These are phyloP conservation scores for Apomyelois bistriatella DNA, from an alignment of 2,888 invertebrate genomes.

Conservation along the genomic window DNA sequence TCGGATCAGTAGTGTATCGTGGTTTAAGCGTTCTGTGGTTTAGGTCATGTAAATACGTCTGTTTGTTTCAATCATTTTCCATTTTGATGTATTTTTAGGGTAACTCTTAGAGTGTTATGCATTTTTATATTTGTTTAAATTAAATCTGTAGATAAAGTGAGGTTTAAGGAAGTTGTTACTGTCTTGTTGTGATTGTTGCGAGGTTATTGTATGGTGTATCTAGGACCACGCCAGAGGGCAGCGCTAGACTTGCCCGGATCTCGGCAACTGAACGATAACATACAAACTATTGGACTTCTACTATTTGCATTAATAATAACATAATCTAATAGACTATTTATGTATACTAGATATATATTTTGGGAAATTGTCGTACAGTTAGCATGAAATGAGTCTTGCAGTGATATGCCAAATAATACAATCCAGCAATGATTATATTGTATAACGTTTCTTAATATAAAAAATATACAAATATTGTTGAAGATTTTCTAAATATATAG, in stretches of 20 bases:
- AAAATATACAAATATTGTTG: conserved; percentile 76
- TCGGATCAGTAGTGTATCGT: conserved; percentile 47
- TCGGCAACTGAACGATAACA: conserved; percentile 7
- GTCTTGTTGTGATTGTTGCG: conserved; percentile 60
- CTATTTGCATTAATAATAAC: conserved; percentile 13
- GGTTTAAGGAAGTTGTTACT: conserved; percentile 60
- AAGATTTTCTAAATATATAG: conserved; percentile 78
- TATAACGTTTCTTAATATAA: conserved; percentile 73
- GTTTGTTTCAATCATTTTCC: conserved; percentile 67
- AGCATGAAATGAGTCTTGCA: conserved; percentile 60
- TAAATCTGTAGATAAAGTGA: conserved; percentile 47
- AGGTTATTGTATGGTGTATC: conserved; percentile 44
- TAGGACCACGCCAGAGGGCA: conserved; percentile 15
- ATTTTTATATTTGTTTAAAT: conserved; percentile 69
- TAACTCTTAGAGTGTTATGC: conserved; percentile 64
- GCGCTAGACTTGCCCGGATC: conserved; percentile 14
- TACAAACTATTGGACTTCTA: conserved; percentile 15
- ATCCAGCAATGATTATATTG: conserved; percentile 72
- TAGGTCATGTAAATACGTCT: conserved; percentile 65
- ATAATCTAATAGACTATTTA: conserved; percentile 27
- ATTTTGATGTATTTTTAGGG: conserved; percentile 75
- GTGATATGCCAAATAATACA: conserved; percentile 77
- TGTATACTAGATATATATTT: conserved; percentile 45
- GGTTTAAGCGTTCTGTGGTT: conserved; percentile 62
- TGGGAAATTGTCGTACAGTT: conserved; percentile 51